Base-by-base conservation (phyloP, 2,113 vertebrate genomes). In the Peromyscus californicus region DNA sequence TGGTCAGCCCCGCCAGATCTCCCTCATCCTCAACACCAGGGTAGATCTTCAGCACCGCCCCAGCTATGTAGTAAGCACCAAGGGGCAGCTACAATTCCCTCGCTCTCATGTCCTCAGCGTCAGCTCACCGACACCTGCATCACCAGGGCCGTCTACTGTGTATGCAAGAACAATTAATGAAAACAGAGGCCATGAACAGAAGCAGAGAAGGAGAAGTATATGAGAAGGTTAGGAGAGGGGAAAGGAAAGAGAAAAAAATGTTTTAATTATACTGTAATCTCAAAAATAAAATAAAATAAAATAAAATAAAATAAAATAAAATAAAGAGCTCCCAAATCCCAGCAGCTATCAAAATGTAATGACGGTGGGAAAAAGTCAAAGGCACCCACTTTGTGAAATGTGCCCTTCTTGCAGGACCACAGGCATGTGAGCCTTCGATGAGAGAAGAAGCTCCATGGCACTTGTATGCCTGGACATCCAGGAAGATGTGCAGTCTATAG, bases 221-320 rank as follows among this genome's bases (percentile, higher is more conserved):
- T 2, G 7, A n/a, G 21, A 61, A 3, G 33, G 36, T 39, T 59
- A 39, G 57, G 33, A 39, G 80, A 61, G 22, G 9, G 19, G 5
- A n/a, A 61, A 26, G 19, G 33, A 24, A 83, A 39, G 59, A 17
- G 59, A 85, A 9, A 72, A 65, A 61, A 15, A 85, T 31, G 15
- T 65, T 39, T 31, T 65, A 45, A 63, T 65, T 85, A 83, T n/a
- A 61, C 39, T 61, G 45, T 42, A 63, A 84, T 65, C n/a, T 45
- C 82, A 65, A 85, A 97, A 54, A 31, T n/a, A n/a, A 97, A 54
- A 31, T 92, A 94, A 97, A 54, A 31, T 5, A 42, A 78, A 54
- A n/a, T n/a, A n/a, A n/a, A n/a, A n/a, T n/a, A 85, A 97, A 54
- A 31, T n/a, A n/a, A 97, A 54, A 31, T 92, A 94, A 97, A 54